A percentile compares a stretch with the other conserved stretches of the same genome.
Conservation (phyloP, 2,797 vertebrate genomes). For the Chelmon rostratus region DNA sequence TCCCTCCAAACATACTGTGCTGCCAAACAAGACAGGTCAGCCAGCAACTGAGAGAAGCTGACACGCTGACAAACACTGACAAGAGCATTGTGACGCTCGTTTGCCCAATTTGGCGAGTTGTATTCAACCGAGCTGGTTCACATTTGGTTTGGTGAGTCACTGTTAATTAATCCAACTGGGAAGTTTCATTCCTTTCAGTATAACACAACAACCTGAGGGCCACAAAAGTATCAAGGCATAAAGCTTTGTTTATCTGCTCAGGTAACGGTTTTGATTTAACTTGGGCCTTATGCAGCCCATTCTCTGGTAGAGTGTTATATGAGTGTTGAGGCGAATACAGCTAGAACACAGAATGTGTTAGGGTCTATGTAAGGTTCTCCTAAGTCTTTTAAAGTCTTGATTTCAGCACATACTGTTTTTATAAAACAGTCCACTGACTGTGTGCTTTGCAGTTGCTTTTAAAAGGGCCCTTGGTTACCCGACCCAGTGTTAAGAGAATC, state of each 20-base stretch:
- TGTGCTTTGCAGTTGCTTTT: constrained; percentile 41
- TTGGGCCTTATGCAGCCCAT: constrained; percentile 2
- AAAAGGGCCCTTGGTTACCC: constrained; percentile 38
- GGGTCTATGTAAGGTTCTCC: constrained; percentile 16
- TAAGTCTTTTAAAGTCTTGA: constrained; percentile 24
- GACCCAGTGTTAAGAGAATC: constrained; percentile 49
- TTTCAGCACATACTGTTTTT: constrained; percentile 56
- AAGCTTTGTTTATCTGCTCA: background rate
- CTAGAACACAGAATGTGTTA: constrained; percentile 37
- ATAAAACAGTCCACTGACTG: constrained; percentile 36
- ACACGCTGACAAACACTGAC: constrained; percentile 41
- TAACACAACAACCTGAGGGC: background rate
- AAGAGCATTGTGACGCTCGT: background rate
- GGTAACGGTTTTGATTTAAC: constrained; percentile 18
- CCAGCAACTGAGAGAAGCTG: constrained; percentile 22
- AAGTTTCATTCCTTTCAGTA: constrained; percentile 7
- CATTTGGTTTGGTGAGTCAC: constrained; percentile 21
- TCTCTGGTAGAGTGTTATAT: constrained; percentile 20
- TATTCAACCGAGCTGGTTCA: constrained; percentile 1
- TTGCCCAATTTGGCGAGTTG: constrained; percentile 19
- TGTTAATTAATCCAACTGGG: background rate
- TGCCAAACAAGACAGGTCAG: constrained; percentile 46
- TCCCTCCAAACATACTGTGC: constrained; percentile 42
- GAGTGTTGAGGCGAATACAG: constrained; percentile 27
- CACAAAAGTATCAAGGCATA: background rate